Evolutionary conservation across 2,888 invertebrate genomes (phyloP), one percentile per base, ranked within the genome.

Genomic region (Ornithoptera alexandrae): DNA sequence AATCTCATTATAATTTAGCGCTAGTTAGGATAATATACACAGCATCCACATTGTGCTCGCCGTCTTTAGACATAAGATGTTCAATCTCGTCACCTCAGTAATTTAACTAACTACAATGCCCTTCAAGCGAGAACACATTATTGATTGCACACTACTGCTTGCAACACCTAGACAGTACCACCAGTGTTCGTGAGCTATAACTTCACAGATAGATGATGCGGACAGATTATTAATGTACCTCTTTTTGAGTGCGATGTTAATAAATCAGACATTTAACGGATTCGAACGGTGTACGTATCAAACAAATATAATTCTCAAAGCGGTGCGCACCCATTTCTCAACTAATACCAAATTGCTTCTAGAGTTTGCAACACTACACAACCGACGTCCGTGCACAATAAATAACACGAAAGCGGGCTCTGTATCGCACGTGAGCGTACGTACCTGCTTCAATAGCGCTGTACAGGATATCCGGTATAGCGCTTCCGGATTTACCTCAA

Each of bases 401-500:
- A 68, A 68, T 68, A 68, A 59, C 59, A 7, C 36, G 50, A 59
- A 60, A 50, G 60, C 60, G 36, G 63, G 63, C 62, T 62, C 62
- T n/a, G 67, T 50, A 62, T 42, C 57, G 42, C 24, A 68, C 68
- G 46, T 39, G 61, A 62, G 50, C 66, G 22, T 53, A 64, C 56
- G 22, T 60, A 59, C 59, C 65, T 42, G 36, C 63, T 59, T 59
- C 63, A 68, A 63, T 64, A 56, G 63, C 46, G 61, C 65, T 65
- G 22, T 39, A 30, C 68, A 22, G 68, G 64, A 64, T 63, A 64
- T 68, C 63, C 59, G 56, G 42, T 39, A 30, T 58, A 63, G 58
- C 63, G 68, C 53, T 58, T 18, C 64, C 64, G 68, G 68, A 64
- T 68, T 68, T 59, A 24, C 68, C 56, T 60, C 68, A 60, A 68